Evolutionary conservation across 2,888 invertebrate species (phyloP).

Genomic region (Pristionchus arcanus): DNA sequence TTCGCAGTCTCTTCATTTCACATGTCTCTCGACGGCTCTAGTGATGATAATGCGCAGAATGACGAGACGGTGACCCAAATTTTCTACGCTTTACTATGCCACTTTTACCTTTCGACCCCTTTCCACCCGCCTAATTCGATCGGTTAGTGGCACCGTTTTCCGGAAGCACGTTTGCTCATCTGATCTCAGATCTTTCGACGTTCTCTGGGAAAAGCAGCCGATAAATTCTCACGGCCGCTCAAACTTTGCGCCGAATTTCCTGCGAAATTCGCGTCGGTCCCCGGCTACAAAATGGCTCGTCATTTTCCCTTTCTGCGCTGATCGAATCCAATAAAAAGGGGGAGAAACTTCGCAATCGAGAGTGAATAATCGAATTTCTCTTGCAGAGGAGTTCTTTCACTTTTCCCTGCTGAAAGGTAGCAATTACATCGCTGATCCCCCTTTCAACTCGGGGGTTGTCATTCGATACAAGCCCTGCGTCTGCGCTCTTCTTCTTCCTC

Average conservation of each 20-base stretch:
- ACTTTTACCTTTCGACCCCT: background rate
- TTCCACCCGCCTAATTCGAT: background rate
- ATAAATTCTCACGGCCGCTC: constrained; percentile 1
- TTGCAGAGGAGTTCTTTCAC: background rate
- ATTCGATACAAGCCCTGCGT: constrained; percentile 14
- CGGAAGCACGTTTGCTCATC: background rate
- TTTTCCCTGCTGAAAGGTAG: background rate
- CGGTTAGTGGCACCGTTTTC: background rate
- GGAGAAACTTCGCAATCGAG: background rate
- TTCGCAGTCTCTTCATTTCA: no score
- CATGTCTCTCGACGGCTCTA: no score
- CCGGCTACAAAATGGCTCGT: constrained; percentile 16
- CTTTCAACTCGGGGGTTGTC: background rate
- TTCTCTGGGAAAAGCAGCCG: constrained; percentile 16
- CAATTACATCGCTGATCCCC: background rate
- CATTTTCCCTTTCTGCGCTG: background rate
- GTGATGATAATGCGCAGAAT: no score
- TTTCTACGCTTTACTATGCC: background rate
- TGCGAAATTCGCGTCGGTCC: background rate
- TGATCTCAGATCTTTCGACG: constrained; percentile 13
- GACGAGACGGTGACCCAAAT: no score
- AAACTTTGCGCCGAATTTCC: background rate
- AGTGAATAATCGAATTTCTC: background rate
- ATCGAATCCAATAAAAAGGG: background rate
- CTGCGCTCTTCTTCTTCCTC: background rate